Percentiles rank a stretch among this genome's conserved stretches.
These are phyloP conservation scores for Hydrocynus forskahlii DNA, from an alignment of 2,797 vertebrate genomes.

Conservation along the genomic window DNA sequence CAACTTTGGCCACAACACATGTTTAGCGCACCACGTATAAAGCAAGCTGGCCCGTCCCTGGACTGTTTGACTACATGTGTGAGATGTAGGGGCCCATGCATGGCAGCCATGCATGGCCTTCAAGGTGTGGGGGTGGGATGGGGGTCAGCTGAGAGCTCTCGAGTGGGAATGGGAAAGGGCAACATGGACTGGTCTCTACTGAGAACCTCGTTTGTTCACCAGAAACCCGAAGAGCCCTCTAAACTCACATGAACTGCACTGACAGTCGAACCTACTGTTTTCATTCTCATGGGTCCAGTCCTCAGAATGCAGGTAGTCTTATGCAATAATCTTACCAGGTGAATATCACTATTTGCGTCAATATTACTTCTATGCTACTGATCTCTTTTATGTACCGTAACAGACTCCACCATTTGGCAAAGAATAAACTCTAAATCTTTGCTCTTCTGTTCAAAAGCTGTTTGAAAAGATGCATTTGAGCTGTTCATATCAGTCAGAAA, in stretches of 20 bases:
- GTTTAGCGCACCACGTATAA: conserved; percentile 85
- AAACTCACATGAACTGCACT: conserved; percentile 13
- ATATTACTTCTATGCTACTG: no score
- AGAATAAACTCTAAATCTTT: no score
- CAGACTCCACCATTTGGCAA: no score
- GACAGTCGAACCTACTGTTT: conserved; percentile 39
- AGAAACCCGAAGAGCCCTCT: conserved; percentile 43
- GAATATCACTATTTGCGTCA: no score
- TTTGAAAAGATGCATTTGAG: no score
- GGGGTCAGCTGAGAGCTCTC: conserved; percentile 60
- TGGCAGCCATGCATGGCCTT: conserved; percentile 74
- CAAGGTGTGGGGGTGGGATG: conserved; percentile 50
- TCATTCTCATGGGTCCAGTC: neutral
- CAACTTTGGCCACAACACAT: conserved; percentile 86
- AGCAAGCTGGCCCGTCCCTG: conserved; percentile 69
- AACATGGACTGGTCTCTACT: conserved; percentile 63
- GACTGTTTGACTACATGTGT: conserved; percentile 86
- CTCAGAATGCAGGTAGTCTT: neutral
- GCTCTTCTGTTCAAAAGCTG: no score
- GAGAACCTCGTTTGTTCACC: conserved; percentile 58
- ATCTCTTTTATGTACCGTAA: no score
- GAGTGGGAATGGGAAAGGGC: conserved; percentile 68
- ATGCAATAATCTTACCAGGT: no score
- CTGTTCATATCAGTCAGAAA: no score
- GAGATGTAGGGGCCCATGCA: conserved; percentile 78